Percentiles rank a stretch among this genome's conserved stretches.
phyloP scores from a whole-genome alignment of 2,888 invertebrate species.

The Ennomos erosarius region DNA sequence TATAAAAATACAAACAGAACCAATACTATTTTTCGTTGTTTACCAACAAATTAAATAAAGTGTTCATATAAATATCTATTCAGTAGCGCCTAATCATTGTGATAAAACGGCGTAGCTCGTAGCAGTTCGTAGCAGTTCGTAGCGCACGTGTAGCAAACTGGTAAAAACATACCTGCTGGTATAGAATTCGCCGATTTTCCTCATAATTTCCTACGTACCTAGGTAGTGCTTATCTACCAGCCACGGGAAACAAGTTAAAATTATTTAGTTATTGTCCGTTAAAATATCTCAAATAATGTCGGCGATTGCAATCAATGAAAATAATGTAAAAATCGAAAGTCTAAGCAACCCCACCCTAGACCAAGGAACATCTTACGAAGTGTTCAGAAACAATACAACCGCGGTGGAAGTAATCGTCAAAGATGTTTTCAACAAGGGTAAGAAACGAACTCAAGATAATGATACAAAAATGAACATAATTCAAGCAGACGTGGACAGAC shows the following conservation, averaged over 20 bases:
- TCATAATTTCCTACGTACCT: no score
- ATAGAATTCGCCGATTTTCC: no score
- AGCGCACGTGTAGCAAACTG: background rate
- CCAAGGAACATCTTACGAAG: constrained; percentile 58
- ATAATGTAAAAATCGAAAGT: constrained; percentile 22
- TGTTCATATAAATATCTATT: constrained; percentile 22
- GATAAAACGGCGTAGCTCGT: background rate
- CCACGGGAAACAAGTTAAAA: no score
- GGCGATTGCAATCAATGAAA: constrained; percentile 29
- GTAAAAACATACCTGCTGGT: background rate
- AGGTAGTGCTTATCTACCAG: no score
- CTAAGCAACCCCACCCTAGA: constrained; percentile 25
- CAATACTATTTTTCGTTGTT: constrained; percentile 9
- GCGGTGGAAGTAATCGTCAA: constrained; percentile 73
- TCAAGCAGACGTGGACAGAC: constrained; percentile 52
- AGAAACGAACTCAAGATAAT: constrained; percentile 30
- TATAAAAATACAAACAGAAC: constrained; percentile 23
- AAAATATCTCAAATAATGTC: constrained; percentile 37
- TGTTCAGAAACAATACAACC: constrained; percentile 70
- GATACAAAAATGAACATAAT: constrained; percentile 41
- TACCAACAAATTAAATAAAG: constrained; percentile 40
- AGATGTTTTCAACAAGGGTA: constrained; percentile 56
- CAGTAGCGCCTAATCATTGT: constrained; percentile 40
- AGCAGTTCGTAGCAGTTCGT: constrained; percentile 10
- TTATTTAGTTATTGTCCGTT: no score